These are phyloP conservation scores for Agonopterix subpropinquella DNA, from an alignment of 2,888 invertebrate species.

Conservation along the genomic window DNA sequence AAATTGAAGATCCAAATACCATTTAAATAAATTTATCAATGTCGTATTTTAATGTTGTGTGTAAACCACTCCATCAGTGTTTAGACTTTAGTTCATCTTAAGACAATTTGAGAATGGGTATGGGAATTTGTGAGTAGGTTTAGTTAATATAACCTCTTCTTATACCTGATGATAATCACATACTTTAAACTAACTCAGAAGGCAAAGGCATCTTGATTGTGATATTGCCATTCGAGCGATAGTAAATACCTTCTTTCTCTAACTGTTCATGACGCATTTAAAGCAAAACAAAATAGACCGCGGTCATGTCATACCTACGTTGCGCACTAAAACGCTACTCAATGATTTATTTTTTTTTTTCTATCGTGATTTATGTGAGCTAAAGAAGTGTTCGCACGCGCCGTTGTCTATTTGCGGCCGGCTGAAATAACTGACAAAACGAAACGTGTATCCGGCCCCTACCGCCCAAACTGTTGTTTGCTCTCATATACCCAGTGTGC, in stretches of 20 bases:
- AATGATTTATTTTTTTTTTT: conserved; percentile 46
- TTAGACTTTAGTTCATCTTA: too few relatives aligned
- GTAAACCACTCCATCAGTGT: too few relatives aligned
- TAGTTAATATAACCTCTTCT: too few relatives aligned
- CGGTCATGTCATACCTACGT: conserved; percentile 31
- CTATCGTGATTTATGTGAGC: conserved; percentile 41
- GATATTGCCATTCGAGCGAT: not conserved
- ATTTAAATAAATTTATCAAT: too few relatives aligned
- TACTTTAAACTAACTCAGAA: not conserved
- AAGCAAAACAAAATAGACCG: conserved; percentile 29
- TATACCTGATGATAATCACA: not conserved
- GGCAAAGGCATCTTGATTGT: not conserved
- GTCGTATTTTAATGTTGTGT: too few relatives aligned
- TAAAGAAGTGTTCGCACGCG: conserved; percentile 43
- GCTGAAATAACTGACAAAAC: conserved; percentile 57
- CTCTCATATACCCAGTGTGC: conserved; percentile 25
- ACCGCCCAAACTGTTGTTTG: conserved; percentile 31
- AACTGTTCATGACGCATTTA: conserved; percentile 14
- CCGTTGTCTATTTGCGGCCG: conserved; percentile 51
- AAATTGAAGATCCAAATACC: too few relatives aligned
- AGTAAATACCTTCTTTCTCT: conserved; percentile 1
- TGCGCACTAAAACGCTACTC: conserved; percentile 34
- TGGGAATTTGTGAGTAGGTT: too few relatives aligned
- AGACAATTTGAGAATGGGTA: too few relatives aligned
- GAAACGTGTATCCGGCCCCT: conserved; percentile 50